Percentiles rank a stretch among this genome's conserved stretches.
Conservation (phyloP, 2,888 invertebrate species). For the Drosophila demipolita region DNA sequence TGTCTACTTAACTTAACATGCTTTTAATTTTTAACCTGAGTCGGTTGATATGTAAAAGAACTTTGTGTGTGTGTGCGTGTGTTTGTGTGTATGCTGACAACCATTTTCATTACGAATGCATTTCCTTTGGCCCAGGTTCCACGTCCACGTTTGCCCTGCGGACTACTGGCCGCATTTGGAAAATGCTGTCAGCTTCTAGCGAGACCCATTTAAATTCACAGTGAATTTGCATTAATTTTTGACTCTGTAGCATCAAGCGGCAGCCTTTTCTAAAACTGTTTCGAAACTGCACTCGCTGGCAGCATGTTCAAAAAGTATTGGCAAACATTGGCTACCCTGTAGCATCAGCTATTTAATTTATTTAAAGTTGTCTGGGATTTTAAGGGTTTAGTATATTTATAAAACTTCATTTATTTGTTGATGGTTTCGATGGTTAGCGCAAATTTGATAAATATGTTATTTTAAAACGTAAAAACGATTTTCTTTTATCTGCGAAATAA, state of each 20-base stretch:
- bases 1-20: conserved; percentile 2
- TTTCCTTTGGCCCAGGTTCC: conserved; percentile 52
- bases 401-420: not conserved
- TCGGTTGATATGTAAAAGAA: not conserved
- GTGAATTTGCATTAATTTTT: conserved; percentile 75
- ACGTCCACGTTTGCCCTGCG: conserved; percentile 21
- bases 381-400: not conserved
- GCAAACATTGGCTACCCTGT: conserved; percentile 19
- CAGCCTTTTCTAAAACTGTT: conserved; percentile 13
- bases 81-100: conserved; percentile 31
- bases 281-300: conserved; percentile 15
- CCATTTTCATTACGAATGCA: conserved; percentile 73
- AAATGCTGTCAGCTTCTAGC: conserved; percentile 36
- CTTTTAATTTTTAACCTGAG: conserved; percentile 13
- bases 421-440: not conserved
- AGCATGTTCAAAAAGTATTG: conserved; percentile 27
- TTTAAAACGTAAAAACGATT: not conserved
- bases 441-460: not conserved
- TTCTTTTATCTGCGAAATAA: not conserved
- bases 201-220: conserved; percentile 64
- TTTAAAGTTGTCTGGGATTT: not conserved
- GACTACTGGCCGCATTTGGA: conserved; percentile 73
- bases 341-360: too few species aligned
- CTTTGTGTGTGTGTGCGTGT: conserved; percentile 9
- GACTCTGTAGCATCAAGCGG: conserved; percentile 15